phyloP scores from a whole-genome alignment of 2,888 invertebrate genomes.

The Scrobipalpa atriplicella region DNA sequence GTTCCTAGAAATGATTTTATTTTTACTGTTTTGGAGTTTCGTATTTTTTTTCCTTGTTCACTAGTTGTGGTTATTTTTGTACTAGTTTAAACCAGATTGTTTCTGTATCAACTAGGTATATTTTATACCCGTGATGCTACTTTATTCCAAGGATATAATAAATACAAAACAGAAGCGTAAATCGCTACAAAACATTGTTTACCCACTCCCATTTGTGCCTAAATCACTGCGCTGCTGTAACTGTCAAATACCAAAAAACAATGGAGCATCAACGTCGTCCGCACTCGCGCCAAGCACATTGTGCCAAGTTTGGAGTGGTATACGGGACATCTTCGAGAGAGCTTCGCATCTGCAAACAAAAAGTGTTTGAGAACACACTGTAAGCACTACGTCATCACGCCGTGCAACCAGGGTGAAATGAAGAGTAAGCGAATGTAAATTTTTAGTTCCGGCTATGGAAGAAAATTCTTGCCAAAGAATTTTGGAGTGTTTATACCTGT shows the following conservation, averaged over 20 bases:
- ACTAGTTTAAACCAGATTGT: no score
- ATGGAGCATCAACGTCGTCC: slow-evolving; percentile 43
- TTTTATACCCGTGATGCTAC: no score
- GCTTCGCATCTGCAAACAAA: slow-evolving; percentile 57
- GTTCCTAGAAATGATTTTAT: slow-evolving; percentile 4
- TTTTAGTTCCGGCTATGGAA: not conserved
- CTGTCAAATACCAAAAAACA: slow-evolving; percentile 29
- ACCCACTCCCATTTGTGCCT: no score
- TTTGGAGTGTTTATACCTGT: not conserved
- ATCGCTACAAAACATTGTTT: no score
- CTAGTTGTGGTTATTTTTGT: not conserved
- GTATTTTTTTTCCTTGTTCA: not conserved
- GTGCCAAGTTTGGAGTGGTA: slow-evolving; percentile 55
- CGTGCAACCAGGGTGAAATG: not conserved
- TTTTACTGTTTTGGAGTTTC: not conserved
- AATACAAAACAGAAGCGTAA: no score
- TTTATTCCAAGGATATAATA: no score
- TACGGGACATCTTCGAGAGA: slow-evolving; percentile 54
- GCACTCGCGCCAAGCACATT: slow-evolving; percentile 42
- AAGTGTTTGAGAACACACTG: slow-evolving; percentile 55
- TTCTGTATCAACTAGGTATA: no score
- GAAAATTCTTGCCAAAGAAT: not conserved
- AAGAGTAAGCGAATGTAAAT: not conserved
- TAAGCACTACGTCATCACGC: slow-evolving; percentile 43
- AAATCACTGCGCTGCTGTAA: not conserved